Evolutionary conservation across 2,113 vertebrate genomes (phyloP).

Genomic region (Chionis minor): DNA sequence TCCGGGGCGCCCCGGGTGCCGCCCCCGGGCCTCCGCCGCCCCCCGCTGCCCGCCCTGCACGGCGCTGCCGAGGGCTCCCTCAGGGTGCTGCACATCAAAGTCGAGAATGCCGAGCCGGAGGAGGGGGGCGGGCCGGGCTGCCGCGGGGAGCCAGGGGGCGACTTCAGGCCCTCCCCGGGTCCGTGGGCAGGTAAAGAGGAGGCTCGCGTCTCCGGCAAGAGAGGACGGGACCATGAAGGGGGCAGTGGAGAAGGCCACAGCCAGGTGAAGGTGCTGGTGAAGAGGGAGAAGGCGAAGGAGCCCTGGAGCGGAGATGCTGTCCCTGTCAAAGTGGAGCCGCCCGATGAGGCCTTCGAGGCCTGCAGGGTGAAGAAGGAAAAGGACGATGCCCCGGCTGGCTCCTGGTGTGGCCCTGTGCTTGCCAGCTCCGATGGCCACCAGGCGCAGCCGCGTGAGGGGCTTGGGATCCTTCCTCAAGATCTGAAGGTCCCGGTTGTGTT

Average conservation of each 20-base stretch:
- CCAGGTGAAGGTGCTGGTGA: neutral
- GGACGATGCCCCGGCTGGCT: rapidly evolving
- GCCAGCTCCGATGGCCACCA: neutral
- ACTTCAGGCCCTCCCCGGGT: neutral
- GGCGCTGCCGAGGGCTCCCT: rapidly evolving
- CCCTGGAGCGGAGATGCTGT: neutral
- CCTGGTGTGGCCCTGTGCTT: neutral
- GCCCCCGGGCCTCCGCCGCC: neutral
- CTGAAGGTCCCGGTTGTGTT: slow-evolving; percentile 64
- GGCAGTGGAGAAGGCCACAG: neutral
- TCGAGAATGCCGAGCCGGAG: neutral
- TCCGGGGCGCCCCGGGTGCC: neutral
- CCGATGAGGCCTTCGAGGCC: neutral
- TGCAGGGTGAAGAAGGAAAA: neutral
- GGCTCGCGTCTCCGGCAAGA: neutral
- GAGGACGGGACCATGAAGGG: neutral
- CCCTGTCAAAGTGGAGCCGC: slow-evolving; percentile 34
- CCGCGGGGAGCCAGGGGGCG: neutral
- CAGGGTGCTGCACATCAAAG: neutral
- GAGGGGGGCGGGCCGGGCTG: neutral
- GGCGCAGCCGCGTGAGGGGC: neutral
- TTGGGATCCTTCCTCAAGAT: slow-evolving; percentile 22
- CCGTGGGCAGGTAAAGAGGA: neutral
- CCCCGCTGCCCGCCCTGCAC: neutral
- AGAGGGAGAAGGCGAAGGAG: neutral